These are phyloP conservation scores for Agrochola litura DNA, from an alignment of 2,888 invertebrate species.

Conservation along the genomic window DNA sequence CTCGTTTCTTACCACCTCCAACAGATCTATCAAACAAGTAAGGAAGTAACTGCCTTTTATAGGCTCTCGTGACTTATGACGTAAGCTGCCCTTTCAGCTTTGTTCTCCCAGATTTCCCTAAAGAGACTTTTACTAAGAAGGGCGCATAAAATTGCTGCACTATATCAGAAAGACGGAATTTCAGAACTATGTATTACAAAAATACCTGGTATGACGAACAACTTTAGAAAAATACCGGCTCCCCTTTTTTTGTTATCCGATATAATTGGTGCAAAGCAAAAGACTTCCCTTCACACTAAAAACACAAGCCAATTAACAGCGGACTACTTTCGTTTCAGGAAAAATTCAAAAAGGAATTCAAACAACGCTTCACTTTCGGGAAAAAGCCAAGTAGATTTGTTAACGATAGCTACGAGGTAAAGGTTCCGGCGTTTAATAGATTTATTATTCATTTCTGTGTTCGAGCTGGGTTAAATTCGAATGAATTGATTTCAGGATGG, in stretches of 20 bases:
- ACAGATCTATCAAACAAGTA: constrained; percentile 25
- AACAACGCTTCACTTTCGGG: constrained; percentile 92
- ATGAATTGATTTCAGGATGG: constrained; percentile 81
- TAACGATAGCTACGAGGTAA: constrained; percentile 88
- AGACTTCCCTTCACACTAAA: constrained; percentile 1
- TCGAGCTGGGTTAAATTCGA: constrained; percentile 13
- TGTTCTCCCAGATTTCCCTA: constrained; percentile 57
- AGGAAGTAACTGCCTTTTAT: constrained; percentile 19
- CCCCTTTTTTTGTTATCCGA: not conserved
- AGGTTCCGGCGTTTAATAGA: constrained; percentile 18
- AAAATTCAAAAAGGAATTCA: constrained; percentile 95
- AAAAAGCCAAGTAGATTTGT: constrained; percentile 83
- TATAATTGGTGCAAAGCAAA: not conserved
- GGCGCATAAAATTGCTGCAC: constrained; percentile 20
- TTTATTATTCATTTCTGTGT: constrained; percentile 13
- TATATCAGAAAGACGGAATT: constrained; percentile 27
- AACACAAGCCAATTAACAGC: constrained; percentile 22
- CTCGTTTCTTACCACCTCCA: not conserved
- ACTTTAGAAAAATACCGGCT: not conserved
- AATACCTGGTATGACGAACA: not conserved
- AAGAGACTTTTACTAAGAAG: constrained; percentile 44
- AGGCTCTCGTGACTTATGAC: constrained; percentile 24
- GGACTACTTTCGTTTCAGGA: constrained; percentile 89
- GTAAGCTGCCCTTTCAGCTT: constrained; percentile 47
- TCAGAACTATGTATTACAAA: not conserved